phyloP scores from a whole-genome alignment of 2,888 invertebrate species.

The Orthosia incerta region DNA sequence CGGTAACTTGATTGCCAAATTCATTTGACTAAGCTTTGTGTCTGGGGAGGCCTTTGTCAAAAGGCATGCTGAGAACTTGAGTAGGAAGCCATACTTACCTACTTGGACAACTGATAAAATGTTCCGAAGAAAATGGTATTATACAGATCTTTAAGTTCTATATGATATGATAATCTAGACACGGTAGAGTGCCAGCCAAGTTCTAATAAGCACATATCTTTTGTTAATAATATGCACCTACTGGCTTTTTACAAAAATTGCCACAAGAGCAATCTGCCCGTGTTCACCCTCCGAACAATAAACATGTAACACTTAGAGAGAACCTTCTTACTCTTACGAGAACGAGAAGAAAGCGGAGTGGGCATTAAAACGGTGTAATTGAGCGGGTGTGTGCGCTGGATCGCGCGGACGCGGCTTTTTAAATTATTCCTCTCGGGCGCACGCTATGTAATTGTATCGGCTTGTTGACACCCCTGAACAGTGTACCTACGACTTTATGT shows the following conservation, averaged over 20 bases:
- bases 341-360: conserved; percentile 40
- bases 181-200: background rate
- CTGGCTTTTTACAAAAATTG: conserved; percentile 4
- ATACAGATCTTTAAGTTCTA: no score
- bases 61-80: background rate
- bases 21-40: background rate
- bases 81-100: background rate
- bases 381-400: conserved; percentile 61
- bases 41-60: background rate
- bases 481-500: conserved; percentile 6
- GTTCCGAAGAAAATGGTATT: no score
- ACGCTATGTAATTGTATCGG: conserved; percentile 50
- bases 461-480: conserved; percentile 40
- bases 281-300: conserved; percentile 53
- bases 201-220: background rate
- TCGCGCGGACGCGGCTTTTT: conserved; percentile 60
- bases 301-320: conserved; percentile 55
- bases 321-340: conserved; percentile 40
- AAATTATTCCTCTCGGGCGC: conserved; percentile 69
- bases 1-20: background rate
- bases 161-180: background rate
- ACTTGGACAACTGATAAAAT: no score
- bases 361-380: conserved; percentile 65
- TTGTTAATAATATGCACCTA: background rate
- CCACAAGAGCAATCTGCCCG: conserved; percentile 17